Percentiles rank a stretch among this genome's conserved stretches.
phyloP scores from a whole-genome alignment of 2,888 invertebrate genomes.

The Hirtodrosophila histrioides region DNA sequence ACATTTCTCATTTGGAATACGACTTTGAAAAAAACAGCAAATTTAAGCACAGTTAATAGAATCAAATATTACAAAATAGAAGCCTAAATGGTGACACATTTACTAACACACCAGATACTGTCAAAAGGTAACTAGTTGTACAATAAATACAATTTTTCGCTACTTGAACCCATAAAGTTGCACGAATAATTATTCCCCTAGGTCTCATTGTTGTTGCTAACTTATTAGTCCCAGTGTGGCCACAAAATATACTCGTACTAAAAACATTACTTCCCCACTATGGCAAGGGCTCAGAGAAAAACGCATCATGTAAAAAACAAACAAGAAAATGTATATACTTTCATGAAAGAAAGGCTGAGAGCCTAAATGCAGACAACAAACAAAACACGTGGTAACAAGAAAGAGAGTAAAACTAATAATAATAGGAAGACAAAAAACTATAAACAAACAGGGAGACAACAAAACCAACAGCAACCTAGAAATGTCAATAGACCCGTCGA shows the following conservation, averaged over 20 bases:
- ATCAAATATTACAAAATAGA: no score
- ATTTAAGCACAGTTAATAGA: no score
- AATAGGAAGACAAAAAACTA: slow-evolving; percentile 18
- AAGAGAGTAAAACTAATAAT: slow-evolving; percentile 17
- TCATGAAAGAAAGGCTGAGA: neutral
- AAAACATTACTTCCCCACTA: no score
- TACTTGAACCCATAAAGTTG: slow-evolving; percentile 36
- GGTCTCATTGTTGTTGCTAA: slow-evolving; percentile 21
- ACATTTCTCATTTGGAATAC: no score
- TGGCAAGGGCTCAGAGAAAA: neutral
- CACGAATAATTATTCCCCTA: slow-evolving; percentile 34
- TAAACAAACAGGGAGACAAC: slow-evolving; percentile 18
- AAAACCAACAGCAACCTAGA: slow-evolving; percentile 61
- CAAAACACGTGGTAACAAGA: slow-evolving; percentile 1
- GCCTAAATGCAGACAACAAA: slow-evolving; percentile 38
- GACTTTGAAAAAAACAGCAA: no score
- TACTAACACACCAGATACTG: no score
- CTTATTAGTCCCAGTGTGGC: slow-evolving; percentile 27
- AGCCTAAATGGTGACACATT: no score
- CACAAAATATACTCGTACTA: neutral
- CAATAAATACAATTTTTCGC: slow-evolving; percentile 25
- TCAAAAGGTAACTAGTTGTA: neutral
- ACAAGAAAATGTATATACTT: slow-evolving; percentile 6
- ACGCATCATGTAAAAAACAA: slow-evolving; percentile 9
- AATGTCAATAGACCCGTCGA: slow-evolving; percentile 63